Conservation (phyloP, 1,140 invertebrate species). For the Ptiloglossa arizonensis region DNA sequence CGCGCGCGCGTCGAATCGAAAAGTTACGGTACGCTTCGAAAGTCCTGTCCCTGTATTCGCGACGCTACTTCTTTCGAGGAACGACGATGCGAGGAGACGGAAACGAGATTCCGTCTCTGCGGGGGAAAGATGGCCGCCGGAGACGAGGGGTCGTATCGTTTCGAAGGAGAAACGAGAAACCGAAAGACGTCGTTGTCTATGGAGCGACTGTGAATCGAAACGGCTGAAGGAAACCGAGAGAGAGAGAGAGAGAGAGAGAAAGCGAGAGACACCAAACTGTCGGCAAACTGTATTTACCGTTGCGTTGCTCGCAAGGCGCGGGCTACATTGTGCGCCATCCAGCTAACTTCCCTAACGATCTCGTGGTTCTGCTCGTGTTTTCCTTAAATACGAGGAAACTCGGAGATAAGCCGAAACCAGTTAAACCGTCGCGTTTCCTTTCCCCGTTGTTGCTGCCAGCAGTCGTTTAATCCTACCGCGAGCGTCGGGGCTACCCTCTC, state of each 20-base stretch:
- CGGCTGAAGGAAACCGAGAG: conserved; percentile 6
- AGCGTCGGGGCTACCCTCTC: background rate
- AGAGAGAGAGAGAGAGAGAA: no score
- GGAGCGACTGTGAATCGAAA: conserved; percentile 9
- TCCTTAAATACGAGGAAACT: conserved; percentile 66
- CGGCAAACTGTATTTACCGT: conserved; percentile 70
- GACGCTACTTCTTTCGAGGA: no score
- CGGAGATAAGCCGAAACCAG: conserved; percentile 65
- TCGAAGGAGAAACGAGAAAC: no score
- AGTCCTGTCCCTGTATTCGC: no score
- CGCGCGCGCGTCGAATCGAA: no score
- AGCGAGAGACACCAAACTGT: conserved; percentile 66
- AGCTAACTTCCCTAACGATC: conserved; percentile 68
- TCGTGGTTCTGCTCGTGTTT: conserved; percentile 56
- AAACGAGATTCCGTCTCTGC: no score
- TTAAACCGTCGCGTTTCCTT: conserved; percentile 59
- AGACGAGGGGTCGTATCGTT: no score
- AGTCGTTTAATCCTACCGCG: conserved; percentile 58
- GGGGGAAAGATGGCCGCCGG: no score
- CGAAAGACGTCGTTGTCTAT: conserved; percentile 5
- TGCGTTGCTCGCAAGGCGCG: conserved; percentile 57
- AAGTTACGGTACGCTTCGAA: no score
- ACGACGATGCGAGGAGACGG: no score
- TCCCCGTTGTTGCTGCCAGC: conserved; percentile 19
- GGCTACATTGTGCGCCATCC: conserved; percentile 40